Evolutionary conservation across 2,797 vertebrate species (phyloP).

Genomic region (Sebastiscus albofasciatus): DNA sequence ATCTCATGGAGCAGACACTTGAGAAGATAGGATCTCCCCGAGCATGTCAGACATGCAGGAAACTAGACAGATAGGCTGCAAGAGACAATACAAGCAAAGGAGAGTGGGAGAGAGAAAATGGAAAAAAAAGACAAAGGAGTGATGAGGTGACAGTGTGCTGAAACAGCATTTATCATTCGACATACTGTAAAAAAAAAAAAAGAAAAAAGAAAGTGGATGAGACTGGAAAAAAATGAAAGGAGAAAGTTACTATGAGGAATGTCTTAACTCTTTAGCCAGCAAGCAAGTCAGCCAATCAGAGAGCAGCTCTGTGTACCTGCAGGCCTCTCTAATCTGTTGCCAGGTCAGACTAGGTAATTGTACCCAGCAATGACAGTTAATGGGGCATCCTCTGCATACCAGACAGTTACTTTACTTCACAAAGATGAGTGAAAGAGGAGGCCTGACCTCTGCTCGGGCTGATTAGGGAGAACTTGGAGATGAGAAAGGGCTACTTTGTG

Average conservation of each 20-base stretch:
- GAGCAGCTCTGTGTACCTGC: constrained; percentile 56
- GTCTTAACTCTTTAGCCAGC: constrained; percentile 17
- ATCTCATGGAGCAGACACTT: constrained; percentile 52
- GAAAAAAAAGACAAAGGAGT: constrained; percentile 23
- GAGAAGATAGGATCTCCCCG: constrained; percentile 83
- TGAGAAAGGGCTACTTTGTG: constrained; percentile 70
- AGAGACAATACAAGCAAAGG: constrained; percentile 73
- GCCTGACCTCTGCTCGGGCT: constrained; percentile 54
- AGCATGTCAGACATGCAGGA: constrained; percentile 86
- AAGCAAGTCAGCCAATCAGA: constrained; percentile 26
- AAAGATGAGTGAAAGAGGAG: constrained; percentile 63
- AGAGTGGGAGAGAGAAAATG: constrained; percentile 3
- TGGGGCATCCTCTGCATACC: constrained; percentile 72
- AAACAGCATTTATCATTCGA: constrained; percentile 11
- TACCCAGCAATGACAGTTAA: constrained; percentile 76
- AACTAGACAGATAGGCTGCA: constrained; percentile 64
- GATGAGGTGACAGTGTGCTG: constrained; percentile 27
- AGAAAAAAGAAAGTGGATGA: neutral
- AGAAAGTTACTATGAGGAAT: constrained; percentile 52
- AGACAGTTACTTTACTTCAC: constrained; percentile 62
- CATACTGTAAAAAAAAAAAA: neutral
- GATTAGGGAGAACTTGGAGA: constrained; percentile 42
- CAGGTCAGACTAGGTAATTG: constrained; percentile 72
- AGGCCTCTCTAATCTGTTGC: constrained; percentile 65
- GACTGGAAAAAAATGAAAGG: neutral